Conservation (phyloP, 2,113 vertebrate genomes). For the Phoxinus phoxinus region DNA sequence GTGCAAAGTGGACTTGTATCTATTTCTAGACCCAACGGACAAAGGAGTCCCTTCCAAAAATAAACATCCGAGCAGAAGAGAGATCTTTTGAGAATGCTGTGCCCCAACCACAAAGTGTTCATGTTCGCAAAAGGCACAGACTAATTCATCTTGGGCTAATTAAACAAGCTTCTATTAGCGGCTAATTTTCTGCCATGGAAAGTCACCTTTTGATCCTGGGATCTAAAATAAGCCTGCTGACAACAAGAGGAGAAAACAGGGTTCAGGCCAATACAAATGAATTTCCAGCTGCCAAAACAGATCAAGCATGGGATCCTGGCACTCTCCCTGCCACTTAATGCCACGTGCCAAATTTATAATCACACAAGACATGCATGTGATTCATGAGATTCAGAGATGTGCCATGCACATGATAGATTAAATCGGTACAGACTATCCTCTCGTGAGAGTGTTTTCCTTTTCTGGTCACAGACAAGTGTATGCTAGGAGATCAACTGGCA, state of each 20-base stretch:
- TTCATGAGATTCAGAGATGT: neutral
- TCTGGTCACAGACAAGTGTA: neutral
- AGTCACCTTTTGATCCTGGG: constrained; percentile 51
- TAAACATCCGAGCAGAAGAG: constrained; percentile 7
- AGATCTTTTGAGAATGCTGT: constrained; percentile 17
- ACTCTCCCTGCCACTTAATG: constrained; percentile 39
- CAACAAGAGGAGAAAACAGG: constrained; percentile 65
- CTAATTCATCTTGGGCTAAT: constrained; percentile 40
- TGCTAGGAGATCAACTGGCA: neutral
- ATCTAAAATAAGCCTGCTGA: constrained; percentile 61
- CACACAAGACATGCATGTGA: constrained; percentile 2
- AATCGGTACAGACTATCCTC: neutral
- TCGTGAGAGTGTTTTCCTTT: neutral
- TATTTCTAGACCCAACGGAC: constrained; percentile 19
- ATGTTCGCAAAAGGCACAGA: neutral
- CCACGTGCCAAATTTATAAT: constrained; percentile 51
- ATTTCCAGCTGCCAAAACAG: constrained; percentile 59
- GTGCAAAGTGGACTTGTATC: neutral
- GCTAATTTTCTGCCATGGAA: constrained; percentile 64
- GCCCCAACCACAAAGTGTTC: constrained; percentile 2
- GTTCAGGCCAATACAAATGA: constrained; percentile 64
- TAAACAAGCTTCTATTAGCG: constrained; percentile 51
- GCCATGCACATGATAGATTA: neutral
- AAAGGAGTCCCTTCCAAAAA: constrained; percentile 24
- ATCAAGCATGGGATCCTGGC: constrained; percentile 51